Evolutionary conservation across 2,797 vertebrate genomes (phyloP), one percentile per base, ranked within the genome.

Genomic region (Hydrocynus forskahlii): DNA sequence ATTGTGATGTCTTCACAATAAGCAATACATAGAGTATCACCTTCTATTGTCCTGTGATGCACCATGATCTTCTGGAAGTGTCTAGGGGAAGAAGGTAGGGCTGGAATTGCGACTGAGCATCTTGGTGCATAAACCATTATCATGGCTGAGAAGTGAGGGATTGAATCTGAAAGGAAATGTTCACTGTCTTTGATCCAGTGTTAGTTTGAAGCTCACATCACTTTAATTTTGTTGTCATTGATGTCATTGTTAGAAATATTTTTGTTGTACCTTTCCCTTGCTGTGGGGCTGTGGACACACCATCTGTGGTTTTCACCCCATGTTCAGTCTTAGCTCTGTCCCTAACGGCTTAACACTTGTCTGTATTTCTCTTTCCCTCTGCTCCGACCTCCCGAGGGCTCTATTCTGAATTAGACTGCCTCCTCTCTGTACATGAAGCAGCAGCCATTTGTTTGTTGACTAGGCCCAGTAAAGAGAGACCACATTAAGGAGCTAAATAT

Each of bases 381-480:
- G 90, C 85, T 89, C 86, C 68, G 70, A 63, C 76, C 75, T 83
- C 59, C 60, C 88, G 87, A 88, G 86, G 90, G 89, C 89, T 93
- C 92, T 92, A 91, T 93, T 94, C 92, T 90, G 92, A 94, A 87
- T 88, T 88, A 88, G 86, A 88, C 79, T 4, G 78, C 75, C 68
- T 29, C 60, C 81, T 63, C 45, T 48, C 76, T 62, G 29, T 29
- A 29, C 29, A 29, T 29, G 29, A 29, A 29, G 29, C 29, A 29
- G 29, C 29, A 29, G 29, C 29, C 29, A 29, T 29, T 29, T 29
- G 29, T 29, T 29, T 29, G 29, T 29, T 1, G 29, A 29, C 29
- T 29, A 29, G 1, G 29, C 29, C 29, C 1, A 29, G 3, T 29
- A 29, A 29, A 29, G 29, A 29, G 29, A 29, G 1, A 45, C 43